phyloP scores from a whole-genome alignment of 2,113 vertebrate species.

The Erythrolamprus reginae region DNA sequence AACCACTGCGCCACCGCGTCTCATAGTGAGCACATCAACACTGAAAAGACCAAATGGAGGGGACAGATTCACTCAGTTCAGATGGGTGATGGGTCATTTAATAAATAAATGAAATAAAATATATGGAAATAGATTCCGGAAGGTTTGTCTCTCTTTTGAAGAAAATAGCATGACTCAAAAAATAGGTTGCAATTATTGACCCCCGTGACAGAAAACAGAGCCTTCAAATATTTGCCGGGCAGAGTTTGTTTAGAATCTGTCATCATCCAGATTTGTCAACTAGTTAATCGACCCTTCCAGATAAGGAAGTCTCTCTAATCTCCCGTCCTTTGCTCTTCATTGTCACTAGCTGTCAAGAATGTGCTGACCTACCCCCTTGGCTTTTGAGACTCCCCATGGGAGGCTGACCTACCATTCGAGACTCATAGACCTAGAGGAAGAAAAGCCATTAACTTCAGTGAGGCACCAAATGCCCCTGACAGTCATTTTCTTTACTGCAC shows the following conservation, averaged over 20 bases:
- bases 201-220: background rate
- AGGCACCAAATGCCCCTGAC: constrained; percentile 22
- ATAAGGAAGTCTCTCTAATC: background rate
- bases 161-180: background rate
- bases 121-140: background rate
- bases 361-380: constrained; percentile 11
- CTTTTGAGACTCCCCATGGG: constrained; percentile 13
- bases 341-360: constrained; percentile 17
- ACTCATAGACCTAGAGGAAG: background rate
- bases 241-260: background rate
- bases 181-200: background rate
- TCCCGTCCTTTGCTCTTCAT: background rate
- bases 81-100: background rate
- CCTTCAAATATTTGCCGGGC: too few relatives aligned
- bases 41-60: background rate
- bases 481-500: constrained; percentile 28
- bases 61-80: background rate
- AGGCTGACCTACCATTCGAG: constrained; percentile 9
- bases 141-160: background rate
- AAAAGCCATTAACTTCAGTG: constrained; percentile 22
- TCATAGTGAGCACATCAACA: too few relatives aligned
- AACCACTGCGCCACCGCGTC: too few relatives aligned
- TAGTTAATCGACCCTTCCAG: background rate
- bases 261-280: background rate
- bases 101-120: background rate